A percentile compares a stretch with the other conserved stretches of the same genome.
These are phyloP conservation scores for Stenotaenia linearis DNA, from an alignment of 2,888 invertebrate species.

Conservation along the genomic window DNA sequence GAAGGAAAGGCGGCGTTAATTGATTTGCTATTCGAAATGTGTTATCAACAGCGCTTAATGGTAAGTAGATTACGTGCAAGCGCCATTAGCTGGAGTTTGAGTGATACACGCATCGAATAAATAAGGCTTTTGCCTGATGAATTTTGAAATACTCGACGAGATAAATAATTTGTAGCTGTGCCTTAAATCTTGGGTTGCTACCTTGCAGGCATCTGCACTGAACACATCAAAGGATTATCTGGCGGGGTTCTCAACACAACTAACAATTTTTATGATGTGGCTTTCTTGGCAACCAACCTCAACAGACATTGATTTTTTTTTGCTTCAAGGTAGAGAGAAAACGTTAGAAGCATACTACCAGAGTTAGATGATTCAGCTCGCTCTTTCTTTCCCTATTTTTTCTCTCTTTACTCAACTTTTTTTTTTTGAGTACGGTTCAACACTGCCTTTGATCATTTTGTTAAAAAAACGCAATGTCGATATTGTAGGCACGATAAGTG, in stretches of 20 bases:
- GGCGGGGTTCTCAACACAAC: background rate
- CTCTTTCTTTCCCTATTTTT: background rate
- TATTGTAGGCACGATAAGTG: background rate
- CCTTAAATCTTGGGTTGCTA: background rate
- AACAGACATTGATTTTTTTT: slow-evolving; percentile 8
- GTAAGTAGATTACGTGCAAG: background rate
- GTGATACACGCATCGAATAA: background rate
- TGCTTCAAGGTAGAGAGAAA: background rate
- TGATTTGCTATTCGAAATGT: slow-evolving; percentile 19
- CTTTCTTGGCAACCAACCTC: slow-evolving; percentile 4
- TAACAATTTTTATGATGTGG: slow-evolving; percentile 6
- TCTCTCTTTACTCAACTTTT: background rate
- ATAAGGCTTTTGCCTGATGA: background rate
- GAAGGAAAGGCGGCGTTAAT: background rate
- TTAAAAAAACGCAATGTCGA: background rate
- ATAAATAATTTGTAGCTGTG: background rate
- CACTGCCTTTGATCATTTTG: background rate
- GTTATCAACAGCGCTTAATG: slow-evolving; percentile 7
- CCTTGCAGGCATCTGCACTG: background rate
- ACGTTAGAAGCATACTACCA: background rate
- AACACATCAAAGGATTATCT: slow-evolving; percentile 1
- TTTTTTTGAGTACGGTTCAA: background rate
- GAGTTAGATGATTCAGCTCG: background rate
- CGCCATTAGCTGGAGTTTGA: background rate
- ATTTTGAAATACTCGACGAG: background rate